Percentiles rank a stretch among this genome's conserved stretches.
Evolutionary conservation across 2,888 invertebrate genomes (phyloP).

Genomic region (Noctua janthe): DNA sequence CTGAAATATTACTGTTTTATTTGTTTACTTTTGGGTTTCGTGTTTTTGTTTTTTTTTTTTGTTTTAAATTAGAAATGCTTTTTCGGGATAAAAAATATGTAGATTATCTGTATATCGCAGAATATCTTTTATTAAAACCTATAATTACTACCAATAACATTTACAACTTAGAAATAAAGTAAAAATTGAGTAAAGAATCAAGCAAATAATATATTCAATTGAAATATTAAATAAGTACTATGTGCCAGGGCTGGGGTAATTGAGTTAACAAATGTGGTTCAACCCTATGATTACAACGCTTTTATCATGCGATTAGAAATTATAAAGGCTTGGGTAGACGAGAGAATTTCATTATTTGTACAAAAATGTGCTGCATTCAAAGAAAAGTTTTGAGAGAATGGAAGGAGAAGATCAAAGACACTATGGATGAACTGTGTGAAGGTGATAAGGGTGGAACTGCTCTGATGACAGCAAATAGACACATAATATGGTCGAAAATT

Average conservation of each 20-base stretch:
- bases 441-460: too few relatives aligned
- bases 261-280: conserved; percentile 55
- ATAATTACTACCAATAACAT: too few relatives aligned
- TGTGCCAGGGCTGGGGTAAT: conserved; percentile 23
- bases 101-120: too few relatives aligned
- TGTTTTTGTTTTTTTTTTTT: conserved; percentile 12
- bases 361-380: neutral
- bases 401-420: neutral
- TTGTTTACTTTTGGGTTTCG: conserved; percentile 13
- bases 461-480: too few relatives aligned
- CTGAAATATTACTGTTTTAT: conserved; percentile 42
- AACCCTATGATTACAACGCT: conserved; percentile 35
- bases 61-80: neutral
- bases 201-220: conserved; percentile 30
- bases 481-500: too few relatives aligned
- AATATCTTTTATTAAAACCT: too few relatives aligned
- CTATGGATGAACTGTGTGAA: neutral
- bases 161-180: neutral
- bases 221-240: conserved; percentile 36
- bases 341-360: neutral
- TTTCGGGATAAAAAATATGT: neutral
- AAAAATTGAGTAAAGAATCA: neutral
- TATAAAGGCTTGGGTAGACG: conserved; percentile 21
- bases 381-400: neutral
- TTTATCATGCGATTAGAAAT: conserved; percentile 43